Base-by-base conservation (phyloP, 2,797 vertebrate species). In the Chrosomus eos region DNA sequence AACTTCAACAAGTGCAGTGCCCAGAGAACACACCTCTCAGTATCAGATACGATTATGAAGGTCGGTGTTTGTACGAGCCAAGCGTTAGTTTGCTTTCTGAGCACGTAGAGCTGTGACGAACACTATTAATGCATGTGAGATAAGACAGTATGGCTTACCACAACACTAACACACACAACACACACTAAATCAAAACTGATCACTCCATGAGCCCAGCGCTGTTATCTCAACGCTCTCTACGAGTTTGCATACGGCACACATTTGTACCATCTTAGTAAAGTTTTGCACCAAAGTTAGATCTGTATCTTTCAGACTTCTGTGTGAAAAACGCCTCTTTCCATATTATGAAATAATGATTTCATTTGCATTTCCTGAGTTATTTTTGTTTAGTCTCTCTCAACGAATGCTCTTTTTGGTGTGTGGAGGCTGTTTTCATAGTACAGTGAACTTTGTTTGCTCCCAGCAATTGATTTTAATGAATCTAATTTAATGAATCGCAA, bases 11-110 rank as follows among this genome's bases (percentile, higher is more conserved):
- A 26, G 10, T 13, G 55, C 55, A 60, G 55, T n/a, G 28, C 64
- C 31, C 7, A 26, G 23, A 45, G 9, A 79, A 66, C 26, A 64
- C n/a, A 43, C 18, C 26, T 33, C 72, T 36, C 9, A 14, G 45
- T 26, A 23, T 40, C 68, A 43, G 68, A 71, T 71, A n/a, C 23
- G 2, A 43, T 43, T 1, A 43, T 43, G 68, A 43, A n/a, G 68
- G 38, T 71, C 72, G 19, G 45, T 0, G 9, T 6, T 18, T 21
- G 10, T 36, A 53, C 6, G 48, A 75, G 31, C 31, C 31, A 14
- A 76, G 51, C 31, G 3, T 5, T 76, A 23, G 60, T 80, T 80
- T 51, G 43, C 31, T 80, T 80, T 80, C 78, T 53, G 45, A 80
- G 21, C 78, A 80, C 40, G 7, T 67, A 67, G 18, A 23, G 40